A percentile compares a stretch with the other conserved stretches of the same genome.
Conservation (phyloP, 2,888 invertebrate genomes). For the Drosophila antonietae region DNA sequence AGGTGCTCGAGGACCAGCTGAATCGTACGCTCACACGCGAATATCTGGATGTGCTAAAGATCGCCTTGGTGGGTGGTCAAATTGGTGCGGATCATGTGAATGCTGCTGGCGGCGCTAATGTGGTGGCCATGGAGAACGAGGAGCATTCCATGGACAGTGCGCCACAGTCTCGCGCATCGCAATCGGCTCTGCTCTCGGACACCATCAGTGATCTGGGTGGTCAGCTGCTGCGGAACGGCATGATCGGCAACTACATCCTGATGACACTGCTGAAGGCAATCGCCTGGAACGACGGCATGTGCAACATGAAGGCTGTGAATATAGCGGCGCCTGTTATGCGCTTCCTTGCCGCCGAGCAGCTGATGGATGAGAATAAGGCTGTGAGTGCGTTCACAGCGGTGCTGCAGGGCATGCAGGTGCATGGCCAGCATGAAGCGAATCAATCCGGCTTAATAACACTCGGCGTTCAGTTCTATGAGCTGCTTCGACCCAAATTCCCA, state of each 20-base stretch:
- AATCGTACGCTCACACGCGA: constrained; percentile 94
- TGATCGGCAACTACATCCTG: constrained; percentile 88
- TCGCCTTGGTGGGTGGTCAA: constrained; percentile 90
- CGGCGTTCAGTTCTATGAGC: constrained; percentile 94
- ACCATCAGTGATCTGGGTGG: constrained; percentile 93
- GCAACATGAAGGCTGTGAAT: constrained; percentile 91
- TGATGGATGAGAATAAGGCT: constrained; percentile 88
- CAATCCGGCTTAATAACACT: constrained; percentile 91
- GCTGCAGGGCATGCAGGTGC: constrained; percentile 91
- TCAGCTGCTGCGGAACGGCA: constrained; percentile 88
- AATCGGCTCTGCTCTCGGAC: constrained; percentile 87
- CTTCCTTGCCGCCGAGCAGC: constrained; percentile 87
- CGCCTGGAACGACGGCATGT: constrained; percentile 94
- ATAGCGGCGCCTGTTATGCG: constrained; percentile 90
- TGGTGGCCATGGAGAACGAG: constrained; percentile 87
- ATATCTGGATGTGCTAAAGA: constrained; percentile 93
- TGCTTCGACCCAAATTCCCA: constrained; percentile 91
- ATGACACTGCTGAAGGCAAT: constrained; percentile 88
- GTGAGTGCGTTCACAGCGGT: constrained; percentile 91
- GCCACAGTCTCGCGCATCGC: constrained; percentile 85
- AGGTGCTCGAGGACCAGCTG: constrained; percentile 93
- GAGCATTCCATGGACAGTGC: constrained; percentile 90
- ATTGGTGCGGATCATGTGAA: constrained; percentile 81
- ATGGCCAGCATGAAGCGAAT: constrained; percentile 96
- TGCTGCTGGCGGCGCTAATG: constrained; percentile 50